Evolutionary conservation across 2,113 vertebrate species (phyloP).

Genomic region (Ameiurus melas): DNA sequence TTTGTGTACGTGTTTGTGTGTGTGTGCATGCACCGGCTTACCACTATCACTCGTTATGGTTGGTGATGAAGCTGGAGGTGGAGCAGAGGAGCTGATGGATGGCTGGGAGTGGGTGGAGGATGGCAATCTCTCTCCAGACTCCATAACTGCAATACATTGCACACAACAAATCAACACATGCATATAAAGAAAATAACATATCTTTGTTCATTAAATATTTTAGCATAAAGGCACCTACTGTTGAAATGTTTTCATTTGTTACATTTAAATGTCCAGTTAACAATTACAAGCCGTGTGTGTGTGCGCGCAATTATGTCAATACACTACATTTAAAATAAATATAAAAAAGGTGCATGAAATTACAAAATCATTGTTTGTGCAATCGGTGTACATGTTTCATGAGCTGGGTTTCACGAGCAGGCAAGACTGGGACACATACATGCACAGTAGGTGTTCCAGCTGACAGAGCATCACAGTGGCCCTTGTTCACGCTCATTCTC

Average conservation of each 20-base stretch:
- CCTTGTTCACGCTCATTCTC: constrained; percentile 35
- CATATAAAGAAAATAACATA: neutral
- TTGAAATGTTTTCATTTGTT: neutral
- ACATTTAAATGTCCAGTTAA: neutral
- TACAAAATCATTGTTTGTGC: neutral
- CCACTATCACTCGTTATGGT: constrained; percentile 70
- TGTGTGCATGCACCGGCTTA: constrained; percentile 50
- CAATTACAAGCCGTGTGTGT: neutral
- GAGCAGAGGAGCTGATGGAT: constrained; percentile 70
- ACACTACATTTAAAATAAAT: neutral
- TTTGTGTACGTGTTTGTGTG: neutral
- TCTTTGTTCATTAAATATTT: no score
- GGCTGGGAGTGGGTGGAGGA: constrained; percentile 75
- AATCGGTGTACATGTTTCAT: neutral
- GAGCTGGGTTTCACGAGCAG: neutral
- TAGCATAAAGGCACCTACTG: neutral
- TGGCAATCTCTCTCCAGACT: constrained; percentile 84
- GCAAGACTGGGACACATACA: neutral
- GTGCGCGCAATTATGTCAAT: neutral
- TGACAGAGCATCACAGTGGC: constrained; percentile 37
- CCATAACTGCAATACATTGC: constrained; percentile 82
- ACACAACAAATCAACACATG: constrained; percentile 67
- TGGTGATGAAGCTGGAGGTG: constrained; percentile 72
- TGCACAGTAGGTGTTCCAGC: neutral
- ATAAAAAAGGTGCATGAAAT: neutral